A percentile compares a stretch with the other conserved stretches of the same genome.
Conservation (phyloP, 2,888 invertebrate genomes). For the Tetranychus truncatus region DNA sequence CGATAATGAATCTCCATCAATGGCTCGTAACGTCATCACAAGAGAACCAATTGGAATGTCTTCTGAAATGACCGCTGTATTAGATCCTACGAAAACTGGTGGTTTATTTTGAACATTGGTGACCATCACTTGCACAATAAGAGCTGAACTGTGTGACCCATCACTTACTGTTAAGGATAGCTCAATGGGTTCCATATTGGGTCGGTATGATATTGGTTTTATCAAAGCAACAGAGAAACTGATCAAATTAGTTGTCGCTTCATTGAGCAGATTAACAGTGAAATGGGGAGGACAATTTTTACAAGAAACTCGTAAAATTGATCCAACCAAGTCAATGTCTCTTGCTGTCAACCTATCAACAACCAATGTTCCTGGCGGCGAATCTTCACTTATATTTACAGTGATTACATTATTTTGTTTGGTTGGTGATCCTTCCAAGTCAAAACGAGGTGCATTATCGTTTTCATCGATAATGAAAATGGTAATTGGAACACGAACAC, state of each 20-base stretch:
- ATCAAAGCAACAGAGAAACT: constrained; percentile 11
- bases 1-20: constrained; percentile 49
- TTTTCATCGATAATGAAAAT: constrained; percentile 72
- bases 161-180: constrained; percentile 39
- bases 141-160: constrained; percentile 51
- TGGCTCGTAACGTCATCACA: constrained; percentile 56
- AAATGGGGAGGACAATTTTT: constrained; percentile 22
- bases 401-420: neutral
- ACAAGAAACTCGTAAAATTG: constrained; percentile 55
- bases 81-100: constrained; percentile 59
- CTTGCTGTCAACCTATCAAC: constrained; percentile 52
- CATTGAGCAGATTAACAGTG: neutral
- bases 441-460: constrained; percentile 63
- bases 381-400: constrained; percentile 37
- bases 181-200: neutral
- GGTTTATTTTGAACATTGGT: constrained; percentile 70
- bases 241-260: constrained; percentile 8
- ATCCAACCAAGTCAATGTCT: constrained; percentile 61
- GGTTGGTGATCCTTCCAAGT: constrained; percentile 39
- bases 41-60: constrained; percentile 53
- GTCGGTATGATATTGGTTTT: neutral
- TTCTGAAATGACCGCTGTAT: constrained; percentile 51
- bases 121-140: constrained; percentile 56
- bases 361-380: constrained; percentile 49
- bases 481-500: constrained; percentile 54